Evolutionary conservation across 2,797 vertebrate genomes (phyloP), one percentile per base, ranked within the genome.

Genomic region (Tiaroga cobitis): DNA sequence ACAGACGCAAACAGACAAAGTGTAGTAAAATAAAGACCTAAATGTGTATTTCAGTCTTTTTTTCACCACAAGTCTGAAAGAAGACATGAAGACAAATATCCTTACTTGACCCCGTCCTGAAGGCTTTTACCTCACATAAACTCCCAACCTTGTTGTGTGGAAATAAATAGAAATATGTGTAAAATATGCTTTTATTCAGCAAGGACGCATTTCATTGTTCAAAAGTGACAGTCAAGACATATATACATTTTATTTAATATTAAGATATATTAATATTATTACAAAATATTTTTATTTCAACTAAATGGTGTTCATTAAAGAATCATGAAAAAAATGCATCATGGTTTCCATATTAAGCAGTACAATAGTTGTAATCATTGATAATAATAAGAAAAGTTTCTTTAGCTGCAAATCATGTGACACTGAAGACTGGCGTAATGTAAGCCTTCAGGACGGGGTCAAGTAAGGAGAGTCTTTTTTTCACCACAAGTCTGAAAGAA

Each of bases 121-220:
- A 77, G 82, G 73, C 32, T 77, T 76, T 77, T 41, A 83, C 72
- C 43, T 83, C 18, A 68, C 32, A 21, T 39, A 77, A 49, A 83
- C 46, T 77, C 24, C 24, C 13, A 63, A 16, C 10, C 11, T 63
- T 63, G 61, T 29, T 63, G 15, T 65, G 13, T 65, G 61, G 5
- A 32, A 65, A 32, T 8, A 32, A 65, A 65, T 32, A 16, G 2
- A 65, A 65, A 63, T 63, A 63, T 29, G n/a, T 63, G 5, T 63
- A 63, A 63, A 63, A 63, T 29, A 8, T 63, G 16, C 2, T 29
- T 63, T 29, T 63, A 63, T 29, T 29, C 15, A 63, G 26, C 26
- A 29, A 63, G 26, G 6, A 63, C 0, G 5, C n/a, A 29, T 63
- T 29, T 63, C 6, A 15, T 63, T 63, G 13, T 16, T 63, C 13